Evolutionary conservation across 2,888 invertebrate genomes (phyloP), one percentile per base, ranked within the genome.

Genomic region (Leucoptera coffeella): DNA sequence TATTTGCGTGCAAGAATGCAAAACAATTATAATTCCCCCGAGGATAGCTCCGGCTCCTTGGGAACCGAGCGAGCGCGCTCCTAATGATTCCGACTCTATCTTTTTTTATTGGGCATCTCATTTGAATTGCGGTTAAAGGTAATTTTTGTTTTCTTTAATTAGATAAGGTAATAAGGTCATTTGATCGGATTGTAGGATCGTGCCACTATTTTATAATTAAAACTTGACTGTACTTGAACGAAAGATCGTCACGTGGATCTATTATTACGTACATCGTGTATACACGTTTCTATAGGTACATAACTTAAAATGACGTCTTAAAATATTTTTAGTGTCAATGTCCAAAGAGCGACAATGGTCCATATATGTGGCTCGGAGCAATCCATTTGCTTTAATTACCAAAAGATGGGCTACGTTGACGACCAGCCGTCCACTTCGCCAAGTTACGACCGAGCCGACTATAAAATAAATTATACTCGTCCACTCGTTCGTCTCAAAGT

Each of bases 381-480:
- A 64, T 64, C 64, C 67, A 65, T 69, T 69, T 69, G 65, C 60
- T 62, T 67, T 69, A 69, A 69, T 69, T 67, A 61, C 62, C 49
- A 46, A 38, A 55, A 58, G 62, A 61, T 64, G 60, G 62, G 69
- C 65, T 67, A 67, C 59, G 64, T 65, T 64, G 65, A 58, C 61
- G 64, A 61, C 64, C 61, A 65, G 57, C 58, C 61, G 64, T 64
- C 65, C 64, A 64, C 58, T n/a, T n/a, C 54, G 61, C 45, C 65
- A 58, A 64, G 67, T 67, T 67, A 69, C 65, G 69, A 69, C 60
- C 64, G 58, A 58, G 49, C 60, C 55, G 61, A 57, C 67, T 64
- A 69, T 69, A 65, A 69, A 69, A 69, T 69, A 69, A 69, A 69
- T 69, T 69, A 69, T 67, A 67, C 64, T 65, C 67, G 65, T 67